Evolutionary conservation across 2,888 invertebrate species (phyloP).

Genomic region (Tetragnatha montana): DNA sequence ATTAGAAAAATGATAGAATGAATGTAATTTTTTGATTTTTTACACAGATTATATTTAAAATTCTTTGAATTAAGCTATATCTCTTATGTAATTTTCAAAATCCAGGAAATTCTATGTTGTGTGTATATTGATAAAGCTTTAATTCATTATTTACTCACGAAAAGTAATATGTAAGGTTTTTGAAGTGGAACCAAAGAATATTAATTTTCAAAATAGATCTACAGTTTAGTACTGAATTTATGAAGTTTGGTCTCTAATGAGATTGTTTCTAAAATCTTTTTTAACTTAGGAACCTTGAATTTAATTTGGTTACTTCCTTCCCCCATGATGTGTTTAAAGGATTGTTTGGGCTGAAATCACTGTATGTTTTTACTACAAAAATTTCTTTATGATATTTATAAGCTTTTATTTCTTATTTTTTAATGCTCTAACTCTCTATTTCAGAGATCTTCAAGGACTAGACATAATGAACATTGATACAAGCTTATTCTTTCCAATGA

Average conservation of each 20-base stretch:
- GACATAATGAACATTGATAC: conserved; percentile 79
- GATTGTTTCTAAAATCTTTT: background rate
- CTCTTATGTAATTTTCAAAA: background rate
- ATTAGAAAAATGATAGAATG: too few relatives aligned
- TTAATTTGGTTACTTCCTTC: conserved; percentile 57
- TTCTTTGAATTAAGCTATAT: too few relatives aligned
- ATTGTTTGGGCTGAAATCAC: conserved; percentile 72
- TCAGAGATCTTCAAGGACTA: conserved; percentile 79
- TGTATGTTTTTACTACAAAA: conserved; percentile 49
- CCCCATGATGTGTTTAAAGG: conserved; percentile 47
- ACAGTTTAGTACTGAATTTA: too few relatives aligned
- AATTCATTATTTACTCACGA: background rate
- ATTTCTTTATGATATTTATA: conserved; percentile 26
- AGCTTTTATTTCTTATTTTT: conserved; percentile 16
- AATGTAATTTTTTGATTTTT: too few relatives aligned
- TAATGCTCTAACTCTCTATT: conserved; percentile 20
- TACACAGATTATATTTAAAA: too few relatives aligned
- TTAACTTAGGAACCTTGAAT: conserved; percentile 68
- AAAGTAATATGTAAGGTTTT: background rate
- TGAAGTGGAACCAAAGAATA: background rate
- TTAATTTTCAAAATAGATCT: background rate
- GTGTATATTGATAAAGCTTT: background rate
- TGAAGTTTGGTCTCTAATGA: background rate
- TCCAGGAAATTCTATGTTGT: background rate
- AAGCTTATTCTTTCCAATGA: conserved; percentile 78